Base-by-base conservation (phyloP, 92 coral and sea anemone species). In the Palythoa grandis region DNA sequence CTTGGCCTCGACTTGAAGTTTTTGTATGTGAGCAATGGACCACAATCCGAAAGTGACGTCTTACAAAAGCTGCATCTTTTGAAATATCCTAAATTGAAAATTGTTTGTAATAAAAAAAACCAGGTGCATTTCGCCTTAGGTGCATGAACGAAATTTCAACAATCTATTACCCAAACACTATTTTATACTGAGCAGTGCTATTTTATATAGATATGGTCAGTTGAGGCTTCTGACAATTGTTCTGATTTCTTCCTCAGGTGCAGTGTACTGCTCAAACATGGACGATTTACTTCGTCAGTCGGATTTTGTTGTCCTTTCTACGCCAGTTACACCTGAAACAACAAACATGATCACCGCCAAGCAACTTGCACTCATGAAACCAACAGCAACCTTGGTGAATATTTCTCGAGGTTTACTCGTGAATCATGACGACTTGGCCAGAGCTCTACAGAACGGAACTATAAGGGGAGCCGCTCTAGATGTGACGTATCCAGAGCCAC, bases 381-480 rank as follows among this genome's bases (percentile, higher is more conserved):
- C 93, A 25, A 83, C 96, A 17, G 94, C 96, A 16, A 89, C 92
- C 12, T 79, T 95, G 61, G 88, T 95, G 76, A 95, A 95, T 52
- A 76, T 93, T 74, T 87, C 98, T 37, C 93, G 98, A 13, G 96
- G 98, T 5, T 92, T 84, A 11, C 74, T 95, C 19, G 93, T 95
- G 74, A 93, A 91, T 73, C 93, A 95, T 5, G 88, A 86, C 13
- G 98, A 93, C 79, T 72, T 95, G 87, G 86, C 87, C 38, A 79
- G 52, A 52, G 98, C 98, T 19, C 72, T 95, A 73, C 82, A 93
- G 71, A 87, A 77, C 23, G 93, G 96, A 65, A 89, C 86, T 1
- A 93, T 95, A 23, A 86, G 83, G 56, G 96, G 89, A 23, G 98
- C 98, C 1, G 95, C 95, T 3, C 73, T 93, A 5, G 95, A 92